A percentile compares a stretch with the other conserved stretches of the same genome.
Conservation (phyloP, 2,888 invertebrate genomes). For the Tipula confusa region DNA sequence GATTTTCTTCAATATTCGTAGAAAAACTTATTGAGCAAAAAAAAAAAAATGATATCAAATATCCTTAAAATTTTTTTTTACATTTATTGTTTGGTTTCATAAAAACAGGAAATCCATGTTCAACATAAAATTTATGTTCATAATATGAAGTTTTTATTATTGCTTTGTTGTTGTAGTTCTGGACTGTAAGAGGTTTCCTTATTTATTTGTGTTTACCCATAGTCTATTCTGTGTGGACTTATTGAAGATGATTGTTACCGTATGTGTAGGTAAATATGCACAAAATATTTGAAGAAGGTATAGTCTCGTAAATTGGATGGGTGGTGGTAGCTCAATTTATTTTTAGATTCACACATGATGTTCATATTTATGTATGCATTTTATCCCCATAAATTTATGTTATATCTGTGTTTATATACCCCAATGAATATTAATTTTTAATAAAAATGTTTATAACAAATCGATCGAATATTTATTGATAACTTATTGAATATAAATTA, state of each 20-base stretch:
- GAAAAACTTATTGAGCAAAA: background rate
- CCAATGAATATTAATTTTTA: slow-evolving; percentile 25
- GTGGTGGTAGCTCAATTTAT: background rate
- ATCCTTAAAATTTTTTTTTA: background rate
- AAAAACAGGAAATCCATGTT: background rate
- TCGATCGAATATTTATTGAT: slow-evolving; percentile 3
- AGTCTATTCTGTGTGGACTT: background rate
- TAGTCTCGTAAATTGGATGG: background rate
- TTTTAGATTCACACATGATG: background rate
- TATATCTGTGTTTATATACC: background rate
- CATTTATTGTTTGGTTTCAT: background rate
- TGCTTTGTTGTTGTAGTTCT: background rate
- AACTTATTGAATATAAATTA: slow-evolving; percentile 12
- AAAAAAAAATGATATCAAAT: background rate
- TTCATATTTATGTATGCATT: background rate
- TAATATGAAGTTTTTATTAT: background rate
- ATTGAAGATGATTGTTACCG: background rate
- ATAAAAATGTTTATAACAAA: background rate
- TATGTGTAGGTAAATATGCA: background rate
- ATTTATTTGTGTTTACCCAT: background rate
- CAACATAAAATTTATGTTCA: background rate
- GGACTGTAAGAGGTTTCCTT: background rate
- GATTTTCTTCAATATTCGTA: background rate
- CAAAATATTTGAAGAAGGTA: no score
- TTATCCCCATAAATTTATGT: no score